phyloP scores from a whole-genome alignment of 1,140 invertebrate species.

The Psilanteris sp. region DNA sequence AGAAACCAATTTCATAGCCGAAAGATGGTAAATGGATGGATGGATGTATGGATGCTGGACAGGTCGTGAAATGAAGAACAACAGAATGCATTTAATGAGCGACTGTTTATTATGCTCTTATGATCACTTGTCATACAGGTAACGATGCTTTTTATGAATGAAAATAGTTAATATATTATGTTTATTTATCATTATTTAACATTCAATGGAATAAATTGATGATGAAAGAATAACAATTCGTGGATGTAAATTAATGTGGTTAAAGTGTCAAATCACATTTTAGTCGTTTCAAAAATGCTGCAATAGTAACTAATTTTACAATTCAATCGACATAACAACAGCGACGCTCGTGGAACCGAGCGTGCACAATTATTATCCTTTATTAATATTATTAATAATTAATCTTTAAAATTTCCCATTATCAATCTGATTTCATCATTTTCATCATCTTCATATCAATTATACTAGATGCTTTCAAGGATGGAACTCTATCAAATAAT shows the following conservation, averaged over 20 bases:
- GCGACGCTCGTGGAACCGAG: slow-evolving; percentile 61
- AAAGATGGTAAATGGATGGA: slow-evolving; percentile 67
- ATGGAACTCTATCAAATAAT: slow-evolving; percentile 65
- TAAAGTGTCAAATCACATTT: slow-evolving; percentile 76
- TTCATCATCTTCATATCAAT: slow-evolving; percentile 60
- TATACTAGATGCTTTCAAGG: slow-evolving; percentile 62
- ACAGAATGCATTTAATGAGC: slow-evolving; percentile 81
- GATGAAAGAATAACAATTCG: slow-evolving; percentile 80
- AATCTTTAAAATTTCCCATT: slow-evolving; percentile 29
- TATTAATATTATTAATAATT: slow-evolving; percentile 41
- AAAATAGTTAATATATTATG: slow-evolving; percentile 81
- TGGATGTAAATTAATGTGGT: slow-evolving; percentile 79
- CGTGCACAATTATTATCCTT: slow-evolving; percentile 51
- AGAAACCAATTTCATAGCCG: slow-evolving; percentile 22
- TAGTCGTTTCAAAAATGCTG: slow-evolving; percentile 70
- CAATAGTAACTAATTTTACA: slow-evolving; percentile 67
- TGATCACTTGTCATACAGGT: slow-evolving; percentile 81
- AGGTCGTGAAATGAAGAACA: slow-evolving; percentile 81
- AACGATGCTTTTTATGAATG: slow-evolving; percentile 81
- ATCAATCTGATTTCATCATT: slow-evolving; percentile 24
- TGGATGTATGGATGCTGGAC: slow-evolving; percentile 74
- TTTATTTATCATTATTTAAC: slow-evolving; percentile 80
- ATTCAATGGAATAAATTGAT: slow-evolving; percentile 79
- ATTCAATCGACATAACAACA: slow-evolving; percentile 61
- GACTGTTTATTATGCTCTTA: slow-evolving; percentile 82